Evolutionary conservation across 92 coral and sea anemone genomes (phyloP), one percentile per base, ranked within the genome.

Genomic region (Montipora capitata): DNA sequence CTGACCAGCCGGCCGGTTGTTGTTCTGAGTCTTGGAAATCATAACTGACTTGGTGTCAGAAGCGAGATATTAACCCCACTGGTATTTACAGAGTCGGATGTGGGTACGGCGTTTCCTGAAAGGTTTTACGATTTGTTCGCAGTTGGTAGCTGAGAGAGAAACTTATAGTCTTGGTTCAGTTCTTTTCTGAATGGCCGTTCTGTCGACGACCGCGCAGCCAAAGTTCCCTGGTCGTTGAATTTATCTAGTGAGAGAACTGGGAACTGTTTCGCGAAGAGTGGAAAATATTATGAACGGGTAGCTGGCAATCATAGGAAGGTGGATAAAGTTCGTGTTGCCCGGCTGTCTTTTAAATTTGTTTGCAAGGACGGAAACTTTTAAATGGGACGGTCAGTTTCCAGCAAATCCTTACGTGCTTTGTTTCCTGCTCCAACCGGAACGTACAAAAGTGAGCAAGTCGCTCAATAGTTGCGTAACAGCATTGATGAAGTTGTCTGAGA

Each of bases 401-500:
- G 68, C 69, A 27, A 27, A 27, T 27, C 11, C 49, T 76, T 3
- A 27, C 35, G 64, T 68, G 59, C 15, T 89, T 80, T 44, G 76
- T 84, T 17, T 27, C 89, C 89, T 38, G 81, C 39, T 4, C 35
- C 38, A 9, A 89, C 77, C 54, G 77, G 56, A 35, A 84, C 57
- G 14, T 88, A 38, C 77, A 83, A 88, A 66, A 62, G 92, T 49
- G n/a, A 73, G 52, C 64, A 27, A 82, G 64, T 72, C 69, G n/a
- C 73, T 74, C 6, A 88, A 82, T 49, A 11, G 68, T 17, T 88
- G 59, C 58, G 66, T 89, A 65, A 83, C 84, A 15, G 81, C 88
- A 48, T 49, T 89, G 68, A 81, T 74, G 76, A 83, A 89, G 51
- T 77, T 89, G 61, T 82, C 93, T 12, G 87, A 78, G 64, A 56